These are phyloP conservation scores for Pristionchus exspectatus DNA, from an alignment of 2,888 invertebrate genomes.

Conservation along the genomic window DNA sequence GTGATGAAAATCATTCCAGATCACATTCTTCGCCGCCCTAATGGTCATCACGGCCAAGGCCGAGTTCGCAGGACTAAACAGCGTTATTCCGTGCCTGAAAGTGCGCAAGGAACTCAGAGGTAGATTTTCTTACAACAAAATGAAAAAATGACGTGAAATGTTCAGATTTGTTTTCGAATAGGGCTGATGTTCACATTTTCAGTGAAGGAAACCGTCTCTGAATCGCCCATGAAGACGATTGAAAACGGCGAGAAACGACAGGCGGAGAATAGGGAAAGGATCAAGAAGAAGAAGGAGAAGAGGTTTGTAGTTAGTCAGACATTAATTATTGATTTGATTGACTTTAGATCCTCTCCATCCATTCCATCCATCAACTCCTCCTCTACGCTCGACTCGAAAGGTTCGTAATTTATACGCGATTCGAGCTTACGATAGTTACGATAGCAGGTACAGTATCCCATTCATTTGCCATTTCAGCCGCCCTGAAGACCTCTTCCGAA, in stretches of 20 bases:
- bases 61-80: conserved; percentile 87
- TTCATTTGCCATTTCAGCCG: background rate
- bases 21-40: conserved; percentile 93
- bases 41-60: conserved; percentile 92
- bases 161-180: too few species aligned
- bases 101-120: conserved; percentile 50
- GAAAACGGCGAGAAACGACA: conserved; percentile 51
- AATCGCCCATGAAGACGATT: conserved; percentile 33
- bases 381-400: conserved; percentile 18
- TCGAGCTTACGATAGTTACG: background rate
- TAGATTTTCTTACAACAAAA: too few species aligned
- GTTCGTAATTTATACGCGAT: background rate
- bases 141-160: too few species aligned
- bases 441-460: background rate
- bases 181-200: background rate
- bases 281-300: conserved; percentile 58
- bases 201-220: conserved; percentile 40
- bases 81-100: conserved; percentile 56
- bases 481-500: background rate
- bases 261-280: conserved; percentile 52
- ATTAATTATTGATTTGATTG: too few species aligned
- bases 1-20: conserved; percentile 81
- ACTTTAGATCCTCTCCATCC: conserved; percentile 5
- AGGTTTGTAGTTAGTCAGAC: too few species aligned
- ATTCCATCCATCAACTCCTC: background rate